Conservation (phyloP, 2,797 vertebrate species). For the Cryptoblepharus egeriae region DNA sequence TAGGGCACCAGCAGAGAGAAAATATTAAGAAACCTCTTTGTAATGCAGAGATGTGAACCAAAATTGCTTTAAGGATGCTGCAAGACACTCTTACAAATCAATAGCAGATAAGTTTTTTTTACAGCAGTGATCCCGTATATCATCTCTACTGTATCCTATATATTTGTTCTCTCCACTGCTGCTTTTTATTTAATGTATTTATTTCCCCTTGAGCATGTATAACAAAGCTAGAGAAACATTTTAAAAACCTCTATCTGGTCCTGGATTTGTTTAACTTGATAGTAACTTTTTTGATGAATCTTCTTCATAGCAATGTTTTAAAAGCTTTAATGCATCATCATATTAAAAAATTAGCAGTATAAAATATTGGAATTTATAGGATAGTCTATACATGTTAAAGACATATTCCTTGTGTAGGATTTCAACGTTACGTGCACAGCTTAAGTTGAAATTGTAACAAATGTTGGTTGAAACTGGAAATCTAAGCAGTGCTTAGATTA, state of each 20-base stretch:
- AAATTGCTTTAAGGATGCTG: not conserved
- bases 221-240: conserved; percentile 16
- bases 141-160: not conserved
- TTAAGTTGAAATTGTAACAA: too few relatives aligned
- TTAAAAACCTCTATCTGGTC: conserved; percentile 21
- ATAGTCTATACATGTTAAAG: not conserved
- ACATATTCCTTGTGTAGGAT: not conserved
- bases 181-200: conserved; percentile 4
- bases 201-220: conserved; percentile 13
- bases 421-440: not conserved
- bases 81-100: conserved; percentile 20
- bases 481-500: too few relatives aligned
- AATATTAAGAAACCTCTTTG: conserved; percentile 18
- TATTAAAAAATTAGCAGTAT: not conserved
- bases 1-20: conserved; percentile 4
- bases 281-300: not conserved
- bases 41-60: conserved; percentile 6
- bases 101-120: conserved; percentile 43
- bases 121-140: conserved; percentile 7
- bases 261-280: conserved; percentile 33
- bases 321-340: not conserved
- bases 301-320: not conserved
- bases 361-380: not conserved
- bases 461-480: too few relatives aligned
- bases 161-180: conserved; percentile 16